Conservation (phyloP, 1,140 invertebrate species). For the Propsilocerus akamusi region DNA sequence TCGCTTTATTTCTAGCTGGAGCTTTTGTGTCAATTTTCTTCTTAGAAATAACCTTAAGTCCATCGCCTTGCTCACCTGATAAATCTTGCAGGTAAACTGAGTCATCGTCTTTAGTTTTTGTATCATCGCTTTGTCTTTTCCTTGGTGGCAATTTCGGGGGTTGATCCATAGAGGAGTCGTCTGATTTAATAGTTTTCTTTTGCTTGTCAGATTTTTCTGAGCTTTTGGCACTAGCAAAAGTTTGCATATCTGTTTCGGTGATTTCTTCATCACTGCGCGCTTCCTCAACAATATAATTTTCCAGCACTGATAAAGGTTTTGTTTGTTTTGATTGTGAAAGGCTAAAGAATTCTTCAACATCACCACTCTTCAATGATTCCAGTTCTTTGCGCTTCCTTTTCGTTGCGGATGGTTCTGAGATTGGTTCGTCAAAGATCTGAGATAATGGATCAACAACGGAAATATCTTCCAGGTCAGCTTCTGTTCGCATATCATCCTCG, state of each 20-base stretch:
- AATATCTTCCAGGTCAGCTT: constrained; percentile 69
- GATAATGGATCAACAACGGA: constrained; percentile 34
- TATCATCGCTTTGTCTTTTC: constrained; percentile 18
- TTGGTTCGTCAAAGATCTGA: constrained; percentile 22
- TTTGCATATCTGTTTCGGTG: constrained; percentile 33
- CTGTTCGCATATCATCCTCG: constrained; percentile 63
- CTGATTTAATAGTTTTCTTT: neutral
- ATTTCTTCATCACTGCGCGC: constrained; percentile 24
- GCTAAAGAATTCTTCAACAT: constrained; percentile 33
- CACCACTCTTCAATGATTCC: constrained; percentile 18
- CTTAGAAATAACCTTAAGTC: constrained; percentile 16
- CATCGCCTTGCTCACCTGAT: constrained; percentile 31
- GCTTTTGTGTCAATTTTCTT: constrained; percentile 14
- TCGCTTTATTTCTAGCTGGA: constrained; percentile 6
- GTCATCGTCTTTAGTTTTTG: constrained; percentile 8
- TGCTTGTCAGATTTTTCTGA: constrained; percentile 20
- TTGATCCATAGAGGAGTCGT: constrained; percentile 5
- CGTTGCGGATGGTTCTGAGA: constrained; percentile 22
- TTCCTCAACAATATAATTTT: constrained; percentile 4
- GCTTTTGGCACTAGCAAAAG: constrained; percentile 38
- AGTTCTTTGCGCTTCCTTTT: constrained; percentile 13
- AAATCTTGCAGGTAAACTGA: constrained; percentile 21
- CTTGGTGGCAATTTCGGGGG: constrained; percentile 21
- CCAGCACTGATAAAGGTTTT: neutral
- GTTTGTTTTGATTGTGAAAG: constrained; percentile 24